Percentiles rank a stretch among this genome's conserved stretches.
Evolutionary conservation across 2,797 vertebrate species (phyloP).

Genomic region (Rhodeus uyekii): DNA sequence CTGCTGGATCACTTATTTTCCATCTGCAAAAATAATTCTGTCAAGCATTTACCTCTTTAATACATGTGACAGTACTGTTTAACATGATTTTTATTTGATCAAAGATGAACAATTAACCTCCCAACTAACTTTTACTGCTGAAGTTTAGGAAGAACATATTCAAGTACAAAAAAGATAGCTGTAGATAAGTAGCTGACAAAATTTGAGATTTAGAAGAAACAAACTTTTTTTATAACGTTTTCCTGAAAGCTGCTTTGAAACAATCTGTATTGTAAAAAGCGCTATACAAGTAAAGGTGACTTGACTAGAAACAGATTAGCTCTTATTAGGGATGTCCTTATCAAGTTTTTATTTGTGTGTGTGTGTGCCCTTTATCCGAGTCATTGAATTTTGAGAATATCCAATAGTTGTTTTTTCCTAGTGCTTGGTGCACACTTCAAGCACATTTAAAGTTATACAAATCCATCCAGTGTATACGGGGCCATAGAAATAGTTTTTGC

Average conservation of each 20-base stretch:
- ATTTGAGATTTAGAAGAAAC: not conserved
- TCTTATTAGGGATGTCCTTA: not conserved
- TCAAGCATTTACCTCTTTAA: constrained; percentile 1
- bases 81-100: no score
- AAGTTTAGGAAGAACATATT: not conserved
- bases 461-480: no score
- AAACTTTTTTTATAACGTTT: no score
- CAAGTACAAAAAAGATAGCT: not conserved
- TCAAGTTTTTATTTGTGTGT: not conserved
- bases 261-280: no score
- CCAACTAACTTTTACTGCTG: not conserved
- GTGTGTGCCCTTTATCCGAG: not conserved
- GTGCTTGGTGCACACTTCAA: not conserved
- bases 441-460: no score
- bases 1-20: not conserved
- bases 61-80: not conserved
- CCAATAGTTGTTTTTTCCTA: not conserved
- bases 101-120: not conserved
- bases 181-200: not conserved
- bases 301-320: no score
- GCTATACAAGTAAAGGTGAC: no score
- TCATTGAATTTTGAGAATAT: not conserved
- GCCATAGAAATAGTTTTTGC: no score
- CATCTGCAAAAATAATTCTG: not conserved
- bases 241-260: no score